These are phyloP conservation scores for Cyclura pinguis DNA, from an alignment of 2,797 vertebrate species.

Conservation along the genomic window DNA sequence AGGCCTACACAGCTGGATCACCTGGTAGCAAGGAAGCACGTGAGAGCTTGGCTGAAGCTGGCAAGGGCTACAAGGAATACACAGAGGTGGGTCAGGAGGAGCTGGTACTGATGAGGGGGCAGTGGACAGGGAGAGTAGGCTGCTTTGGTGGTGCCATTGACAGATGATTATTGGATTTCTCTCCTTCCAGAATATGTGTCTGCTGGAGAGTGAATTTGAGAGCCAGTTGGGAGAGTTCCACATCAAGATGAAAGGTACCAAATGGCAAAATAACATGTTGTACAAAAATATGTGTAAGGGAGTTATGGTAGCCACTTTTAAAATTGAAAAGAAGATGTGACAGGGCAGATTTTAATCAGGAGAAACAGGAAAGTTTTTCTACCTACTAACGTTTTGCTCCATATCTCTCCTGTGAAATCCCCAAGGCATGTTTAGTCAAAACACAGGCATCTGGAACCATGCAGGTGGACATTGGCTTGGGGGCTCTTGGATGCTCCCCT, in stretches of 20 bases:
- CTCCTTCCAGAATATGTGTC: conserved; percentile 91
- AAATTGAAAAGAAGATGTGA: not conserved
- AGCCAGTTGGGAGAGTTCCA: conserved; percentile 96
- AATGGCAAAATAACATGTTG: not conserved
- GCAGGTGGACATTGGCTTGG: not conserved
- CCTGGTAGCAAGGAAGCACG: conserved; percentile 90
- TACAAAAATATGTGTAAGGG: not conserved
- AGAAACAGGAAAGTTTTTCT: not conserved
- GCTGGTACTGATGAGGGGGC: fast-evolving
- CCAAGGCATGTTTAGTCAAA: not conserved
- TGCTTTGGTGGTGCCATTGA: not conserved
- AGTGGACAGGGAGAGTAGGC: not conserved
- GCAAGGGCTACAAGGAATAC: conserved; percentile 94
- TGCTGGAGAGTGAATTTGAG: conserved; percentile 93
- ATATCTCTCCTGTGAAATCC: not conserved
- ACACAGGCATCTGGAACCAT: not conserved
- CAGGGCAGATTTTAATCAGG: not conserved
- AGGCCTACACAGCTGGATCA: conserved; percentile 88
- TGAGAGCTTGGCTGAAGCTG: conserved; percentile 93
- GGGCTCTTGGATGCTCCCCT: not conserved
- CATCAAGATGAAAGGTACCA: conserved; percentile 95
- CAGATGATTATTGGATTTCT: fast-evolving
- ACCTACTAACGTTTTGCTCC: no score
- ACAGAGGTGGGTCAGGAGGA: conserved; percentile 87
- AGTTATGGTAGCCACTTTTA: conserved; percentile 6